Evolutionary conservation across 2,888 invertebrate genomes (phyloP).

Genomic region (Thera obeliscata): DNA sequence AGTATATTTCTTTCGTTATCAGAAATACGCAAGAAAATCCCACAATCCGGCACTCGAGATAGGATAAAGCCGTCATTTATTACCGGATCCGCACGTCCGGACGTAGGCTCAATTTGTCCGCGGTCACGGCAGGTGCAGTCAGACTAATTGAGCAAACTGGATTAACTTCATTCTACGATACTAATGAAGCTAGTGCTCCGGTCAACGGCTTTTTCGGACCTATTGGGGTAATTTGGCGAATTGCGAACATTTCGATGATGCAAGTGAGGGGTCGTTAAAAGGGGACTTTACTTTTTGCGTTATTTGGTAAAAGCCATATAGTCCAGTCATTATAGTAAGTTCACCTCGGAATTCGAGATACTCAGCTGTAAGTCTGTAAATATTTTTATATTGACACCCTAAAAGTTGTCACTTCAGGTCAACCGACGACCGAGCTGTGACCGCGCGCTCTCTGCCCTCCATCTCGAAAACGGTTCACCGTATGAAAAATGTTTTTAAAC

Average conservation of each 20-base stretch:
- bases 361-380: too few relatives aligned
- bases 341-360: too few relatives aligned
- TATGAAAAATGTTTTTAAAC: too few relatives aligned
- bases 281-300: too few relatives aligned
- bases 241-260: slow-evolving; percentile 17
- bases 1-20: too few relatives aligned
- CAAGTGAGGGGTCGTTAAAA: neutral
- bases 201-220: slow-evolving; percentile 30
- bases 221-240: slow-evolving; percentile 25
- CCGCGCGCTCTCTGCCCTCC: too few relatives aligned
- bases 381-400: too few relatives aligned
- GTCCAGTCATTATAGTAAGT: too few relatives aligned
- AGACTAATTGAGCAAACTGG: slow-evolving; percentile 38
- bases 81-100: slow-evolving; percentile 15
- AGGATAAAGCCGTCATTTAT: slow-evolving; percentile 25
- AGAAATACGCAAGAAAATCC: neutral
- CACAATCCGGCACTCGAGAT: slow-evolving; percentile 3
- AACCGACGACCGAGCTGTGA: too few relatives aligned
- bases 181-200: slow-evolving; percentile 32
- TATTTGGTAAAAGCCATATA: too few relatives aligned
- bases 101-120: slow-evolving; percentile 40
- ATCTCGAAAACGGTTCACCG: too few relatives aligned
- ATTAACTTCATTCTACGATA: slow-evolving; percentile 38
- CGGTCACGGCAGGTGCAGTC: slow-evolving; percentile 37
- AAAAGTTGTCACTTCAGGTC: too few relatives aligned